These are phyloP conservation scores for Trichogramma evanescens DNA, from an alignment of 2,888 invertebrate species.

Conservation along the genomic window DNA sequence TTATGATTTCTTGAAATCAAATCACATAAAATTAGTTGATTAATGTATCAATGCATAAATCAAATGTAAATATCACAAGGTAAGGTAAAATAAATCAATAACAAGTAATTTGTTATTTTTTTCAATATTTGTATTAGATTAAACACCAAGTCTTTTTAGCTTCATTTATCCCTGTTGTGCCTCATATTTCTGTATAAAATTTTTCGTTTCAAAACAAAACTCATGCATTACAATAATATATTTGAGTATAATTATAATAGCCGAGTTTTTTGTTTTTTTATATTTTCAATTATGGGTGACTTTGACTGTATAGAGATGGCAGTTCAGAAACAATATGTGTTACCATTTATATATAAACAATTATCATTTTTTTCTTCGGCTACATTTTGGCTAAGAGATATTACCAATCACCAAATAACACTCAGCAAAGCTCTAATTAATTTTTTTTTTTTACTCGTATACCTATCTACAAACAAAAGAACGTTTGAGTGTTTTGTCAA, in stretches of 20 bases:
- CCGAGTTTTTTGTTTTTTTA: background rate
- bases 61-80: too few relatives aligned
- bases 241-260: background rate
- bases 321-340: slow-evolving; percentile 43
- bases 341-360: slow-evolving; percentile 47
- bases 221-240: background rate
- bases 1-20: too few relatives aligned
- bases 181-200: background rate
- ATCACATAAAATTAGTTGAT: too few relatives aligned
- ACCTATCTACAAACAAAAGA: slow-evolving; percentile 43
- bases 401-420: slow-evolving; percentile 47
- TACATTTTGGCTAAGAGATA: slow-evolving; percentile 44
- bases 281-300: background rate
- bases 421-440: slow-evolving; percentile 41
- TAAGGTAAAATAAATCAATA: background rate
- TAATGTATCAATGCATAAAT: too few relatives aligned
- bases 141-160: background rate
- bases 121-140: background rate
- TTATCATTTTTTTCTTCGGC: slow-evolving; percentile 26
- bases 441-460: slow-evolving; percentile 30
- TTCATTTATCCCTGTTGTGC: slow-evolving; percentile 1
- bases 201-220: background rate
- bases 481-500: slow-evolving; percentile 9
- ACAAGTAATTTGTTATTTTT: background rate
- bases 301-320: slow-evolving; percentile 10